Evolutionary conservation across 2,113 vertebrate species (phyloP), one percentile per base, ranked within the genome.

Genomic region (Lamprotornis superbus): DNA sequence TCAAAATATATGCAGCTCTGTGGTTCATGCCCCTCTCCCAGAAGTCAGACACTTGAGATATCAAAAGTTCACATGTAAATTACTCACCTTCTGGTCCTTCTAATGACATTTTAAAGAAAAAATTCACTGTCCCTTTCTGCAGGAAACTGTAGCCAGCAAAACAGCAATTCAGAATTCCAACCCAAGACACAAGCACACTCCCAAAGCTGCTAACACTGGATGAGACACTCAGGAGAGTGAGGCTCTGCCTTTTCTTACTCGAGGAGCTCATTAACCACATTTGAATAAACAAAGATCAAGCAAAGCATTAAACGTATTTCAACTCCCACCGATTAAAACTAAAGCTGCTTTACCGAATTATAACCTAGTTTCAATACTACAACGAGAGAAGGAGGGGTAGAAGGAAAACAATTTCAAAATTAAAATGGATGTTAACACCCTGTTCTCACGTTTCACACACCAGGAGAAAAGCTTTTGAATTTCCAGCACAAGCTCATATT

Each of bases 231-330:
- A 10, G 92, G 65, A 69, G 61, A 87, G 69, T 5, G 30, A 76
- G 23, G 68, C 39, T 69, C 90, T 75, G 73, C 8, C 2, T 35
- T 93, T 89, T 88, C 92, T 93, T 50, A 69, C 93, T 94, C 7
- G 0, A 31, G 70, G 90, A 95, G 89, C 75, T 96, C 90, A 94
- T 94, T 91, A 95, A 79, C 75, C 71, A 91, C 46, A 79, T 81
- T 96, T 91, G 94, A 94, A 94, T 96, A 97, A 97, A 96, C 90
- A 94, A 88, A 83, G 87, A 79, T 76, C 67, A 42, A 91, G 84
- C 47, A 69, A 88, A 93, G 82, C 90, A 83, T 86, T 76, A 90
- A 80, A 89, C 1, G 0, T n/a, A 87, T 31, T 93, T 82, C 82
- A 93, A 47, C 79, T 94, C 79, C 87, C 76, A 85, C 76, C 46